A percentile compares a stretch with the other conserved stretches of the same genome.
Evolutionary conservation across 2,113 vertebrate genomes (phyloP).

Genomic region (Oplegnathus fasciatus): DNA sequence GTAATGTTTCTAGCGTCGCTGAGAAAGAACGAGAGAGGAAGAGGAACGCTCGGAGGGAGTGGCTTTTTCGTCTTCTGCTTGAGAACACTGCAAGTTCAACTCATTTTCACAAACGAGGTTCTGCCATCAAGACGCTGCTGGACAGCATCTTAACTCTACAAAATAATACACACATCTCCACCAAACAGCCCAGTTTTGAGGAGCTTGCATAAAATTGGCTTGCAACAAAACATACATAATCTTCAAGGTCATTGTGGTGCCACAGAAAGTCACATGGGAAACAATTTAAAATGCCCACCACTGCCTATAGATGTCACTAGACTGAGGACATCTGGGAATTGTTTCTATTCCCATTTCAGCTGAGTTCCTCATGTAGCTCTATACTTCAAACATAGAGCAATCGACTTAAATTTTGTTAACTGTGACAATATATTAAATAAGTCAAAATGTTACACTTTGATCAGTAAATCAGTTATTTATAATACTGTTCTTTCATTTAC

Average conservation of each 20-base stretch:
- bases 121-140: background rate
- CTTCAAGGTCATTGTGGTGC: background rate
- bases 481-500: background rate
- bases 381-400: background rate
- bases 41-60: too few species aligned
- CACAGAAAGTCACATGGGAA: too few species aligned
- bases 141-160: background rate
- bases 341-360: too few species aligned
- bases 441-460: background rate
- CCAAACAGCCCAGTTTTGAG: background rate
- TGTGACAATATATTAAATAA: background rate
- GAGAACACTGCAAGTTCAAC: background rate
- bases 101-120: background rate
- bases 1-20: background rate
- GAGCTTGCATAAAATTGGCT: background rate
- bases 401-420: too few species aligned
- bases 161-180: background rate
- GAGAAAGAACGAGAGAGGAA: background rate
- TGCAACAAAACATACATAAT: background rate
- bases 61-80: background rate
- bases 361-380: background rate
- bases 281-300: background rate
- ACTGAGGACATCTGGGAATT: background rate
- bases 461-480: background rate
- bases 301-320: slow-evolving; percentile 47